Percentiles rank a stretch among this genome's conserved stretches.
These are phyloP conservation scores for Riparia riparia DNA, from an alignment of 2,113 vertebrate species.

Conservation along the genomic window DNA sequence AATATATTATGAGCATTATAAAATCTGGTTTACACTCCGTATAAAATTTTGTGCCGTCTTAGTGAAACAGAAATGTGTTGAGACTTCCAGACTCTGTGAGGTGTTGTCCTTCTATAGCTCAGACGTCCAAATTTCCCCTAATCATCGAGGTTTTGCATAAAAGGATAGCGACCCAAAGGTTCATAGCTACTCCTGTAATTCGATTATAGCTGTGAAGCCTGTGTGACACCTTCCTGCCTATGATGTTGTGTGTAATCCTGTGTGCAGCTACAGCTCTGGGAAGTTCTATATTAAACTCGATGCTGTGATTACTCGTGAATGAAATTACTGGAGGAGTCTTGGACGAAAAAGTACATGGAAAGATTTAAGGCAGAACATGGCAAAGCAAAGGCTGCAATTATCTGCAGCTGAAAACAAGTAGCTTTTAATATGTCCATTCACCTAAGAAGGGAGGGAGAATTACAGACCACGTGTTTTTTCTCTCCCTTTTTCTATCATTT, in stretches of 20 bases:
- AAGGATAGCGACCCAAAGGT: neutral
- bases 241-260: slow-evolving; percentile 28
- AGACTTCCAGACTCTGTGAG: neutral
- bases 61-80: neutral
- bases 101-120: neutral
- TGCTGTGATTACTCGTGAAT: slow-evolving; percentile 63
- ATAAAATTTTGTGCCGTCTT: neutral
- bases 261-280: slow-evolving; percentile 40
- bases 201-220: neutral
- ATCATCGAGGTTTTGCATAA: neutral
- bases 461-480: slow-evolving; percentile 82
- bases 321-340: slow-evolving; percentile 66
- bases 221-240: slow-evolving; percentile 3
- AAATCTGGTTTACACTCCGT: neutral
- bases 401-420: slow-evolving; percentile 92
- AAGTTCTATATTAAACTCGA: slow-evolving; percentile 61
- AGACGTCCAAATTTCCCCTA: neutral
- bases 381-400: slow-evolving; percentile 87
- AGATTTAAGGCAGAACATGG: slow-evolving; percentile 74
- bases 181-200: neutral
- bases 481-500: slow-evolving; percentile 64
- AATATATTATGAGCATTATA: neutral
- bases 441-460: slow-evolving; percentile 86
- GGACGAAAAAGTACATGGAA: slow-evolving; percentile 56
- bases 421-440: slow-evolving; percentile 90